Evolutionary conservation across 2,113 vertebrate genomes (phyloP).

Genomic region (Oreochromis aureus): DNA sequence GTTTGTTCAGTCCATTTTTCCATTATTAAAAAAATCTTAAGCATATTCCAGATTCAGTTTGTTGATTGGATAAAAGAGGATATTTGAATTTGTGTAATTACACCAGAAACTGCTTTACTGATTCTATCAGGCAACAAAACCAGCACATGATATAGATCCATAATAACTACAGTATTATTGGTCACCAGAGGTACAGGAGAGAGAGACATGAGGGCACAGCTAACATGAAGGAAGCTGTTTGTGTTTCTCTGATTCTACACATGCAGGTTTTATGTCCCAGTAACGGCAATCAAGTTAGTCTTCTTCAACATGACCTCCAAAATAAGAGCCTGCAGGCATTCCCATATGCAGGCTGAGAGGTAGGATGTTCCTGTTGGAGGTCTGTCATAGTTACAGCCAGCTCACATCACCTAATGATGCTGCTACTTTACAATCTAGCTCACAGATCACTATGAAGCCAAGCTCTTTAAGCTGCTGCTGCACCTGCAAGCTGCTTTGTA

Average conservation of each 20-base stretch:
- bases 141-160: rapidly evolving
- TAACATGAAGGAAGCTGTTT: rapidly evolving
- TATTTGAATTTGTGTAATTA: neutral
- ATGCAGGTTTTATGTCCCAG: neutral
- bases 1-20: too few relatives aligned
- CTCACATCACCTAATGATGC: neutral
- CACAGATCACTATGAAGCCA: neutral
- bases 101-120: rapidly evolving
- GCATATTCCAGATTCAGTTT: neutral
- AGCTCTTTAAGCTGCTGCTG: neutral
- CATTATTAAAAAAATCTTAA: too few relatives aligned
- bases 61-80: neutral
- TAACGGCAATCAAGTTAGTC: rapidly evolving
- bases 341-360: neutral
- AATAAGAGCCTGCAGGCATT: neutral
- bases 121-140: neutral
- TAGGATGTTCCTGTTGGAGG: neutral
- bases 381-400: neutral
- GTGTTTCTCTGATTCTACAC: neutral
- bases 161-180: neutral
- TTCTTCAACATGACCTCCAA: neutral
- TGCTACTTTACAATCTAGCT: neutral
- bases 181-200: rapidly evolving
- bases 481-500: neutral
- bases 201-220: neutral